These are phyloP conservation scores for Silurus glanis DNA, from an alignment of 2,113 vertebrate species.

Conservation along the genomic window DNA sequence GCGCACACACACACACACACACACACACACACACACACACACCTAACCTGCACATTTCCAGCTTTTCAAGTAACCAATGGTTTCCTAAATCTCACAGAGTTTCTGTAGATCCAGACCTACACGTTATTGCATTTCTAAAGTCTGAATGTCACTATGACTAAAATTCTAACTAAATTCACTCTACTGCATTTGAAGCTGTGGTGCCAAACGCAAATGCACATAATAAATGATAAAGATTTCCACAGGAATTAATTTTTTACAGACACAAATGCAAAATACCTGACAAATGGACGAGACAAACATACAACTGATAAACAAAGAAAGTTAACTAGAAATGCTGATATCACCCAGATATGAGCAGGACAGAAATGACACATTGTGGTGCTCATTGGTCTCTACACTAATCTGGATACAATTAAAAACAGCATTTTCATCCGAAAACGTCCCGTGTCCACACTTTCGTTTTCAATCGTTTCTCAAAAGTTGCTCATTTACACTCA, in stretches of 20 bases:
- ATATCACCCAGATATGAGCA: neutral
- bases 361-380: neutral
- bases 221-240: neutral
- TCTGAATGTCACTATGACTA: neutral
- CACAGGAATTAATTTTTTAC: neutral
- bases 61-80: neutral
- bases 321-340: neutral
- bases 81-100: neutral
- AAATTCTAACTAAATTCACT: neutral
- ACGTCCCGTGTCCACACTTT: no score
- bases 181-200: neutral
- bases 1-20: neutral
- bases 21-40: neutral
- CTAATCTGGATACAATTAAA: no score
- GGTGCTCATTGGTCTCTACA: no score
- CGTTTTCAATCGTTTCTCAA: no score
- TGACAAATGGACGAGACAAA: neutral
- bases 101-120: neutral
- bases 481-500: no score
- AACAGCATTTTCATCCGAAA: no score
- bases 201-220: neutral
- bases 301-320: neutral
- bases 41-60: neutral
- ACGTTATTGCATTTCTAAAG: neutral
- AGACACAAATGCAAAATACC: neutral